These are phyloP conservation scores for Galaxea fascicularis DNA, from an alignment of 92 coral and sea anemone species.

Conservation along the genomic window DNA sequence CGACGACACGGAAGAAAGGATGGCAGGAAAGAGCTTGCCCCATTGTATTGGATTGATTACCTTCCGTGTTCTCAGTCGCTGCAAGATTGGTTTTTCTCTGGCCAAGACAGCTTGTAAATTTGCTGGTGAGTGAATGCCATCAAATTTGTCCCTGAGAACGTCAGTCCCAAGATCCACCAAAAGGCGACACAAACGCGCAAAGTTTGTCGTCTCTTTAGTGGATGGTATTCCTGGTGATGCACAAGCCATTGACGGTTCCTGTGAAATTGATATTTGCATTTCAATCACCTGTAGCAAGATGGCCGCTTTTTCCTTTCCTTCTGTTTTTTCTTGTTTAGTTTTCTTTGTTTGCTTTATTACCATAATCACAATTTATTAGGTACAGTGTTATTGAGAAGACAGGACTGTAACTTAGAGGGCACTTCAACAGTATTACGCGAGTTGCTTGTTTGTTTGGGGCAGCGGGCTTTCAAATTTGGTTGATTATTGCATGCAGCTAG, in stretches of 20 bases:
- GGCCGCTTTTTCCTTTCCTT: no score
- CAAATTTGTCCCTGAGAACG: slow-evolving; percentile 2
- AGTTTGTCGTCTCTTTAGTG: neutral
- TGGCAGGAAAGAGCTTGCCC: slow-evolving; percentile 21
- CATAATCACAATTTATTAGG: no score
- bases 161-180: slow-evolving; percentile 6
- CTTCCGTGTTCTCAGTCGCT: neutral
- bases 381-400: no score
- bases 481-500: no score
- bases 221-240: neutral
- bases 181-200: neutral
- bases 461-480: no score
- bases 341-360: no score
- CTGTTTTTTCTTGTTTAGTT: no score
- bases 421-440: no score
- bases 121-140: slow-evolving; percentile 5
- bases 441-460: no score
- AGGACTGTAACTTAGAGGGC: no score
- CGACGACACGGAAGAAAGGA: neutral
- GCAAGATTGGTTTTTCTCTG: neutral
- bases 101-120: neutral
- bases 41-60: slow-evolving; percentile 3
- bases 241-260: neutral
- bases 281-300: no score
- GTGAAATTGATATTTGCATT: no score